Evolutionary conservation across 1,140 invertebrate species (phyloP).

Genomic region (Leptinotarsa defecta): DNA sequence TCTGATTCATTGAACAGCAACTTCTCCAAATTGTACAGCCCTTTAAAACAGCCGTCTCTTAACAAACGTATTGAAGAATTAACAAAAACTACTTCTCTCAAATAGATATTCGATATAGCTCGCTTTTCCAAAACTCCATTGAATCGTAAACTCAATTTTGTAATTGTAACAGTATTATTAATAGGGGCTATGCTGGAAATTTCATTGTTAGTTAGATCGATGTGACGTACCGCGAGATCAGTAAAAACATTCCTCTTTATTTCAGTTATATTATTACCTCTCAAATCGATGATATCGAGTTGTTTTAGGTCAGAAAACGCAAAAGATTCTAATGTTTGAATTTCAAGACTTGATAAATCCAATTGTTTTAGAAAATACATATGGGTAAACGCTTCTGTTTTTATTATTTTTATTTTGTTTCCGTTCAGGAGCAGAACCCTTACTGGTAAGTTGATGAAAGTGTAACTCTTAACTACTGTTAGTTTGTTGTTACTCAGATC

Average conservation of each 20-base stretch:
- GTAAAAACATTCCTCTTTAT: conserved; percentile 7
- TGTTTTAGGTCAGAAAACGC: neutral
- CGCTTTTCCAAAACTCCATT: conserved; percentile 4
- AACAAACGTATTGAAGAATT: neutral
- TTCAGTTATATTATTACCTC: neutral
- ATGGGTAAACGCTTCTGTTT: neutral
- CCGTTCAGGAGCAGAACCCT: neutral
- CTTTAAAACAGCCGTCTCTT: neutral
- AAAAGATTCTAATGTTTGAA: neutral
- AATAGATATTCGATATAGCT: neutral
- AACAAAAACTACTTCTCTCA: conserved; percentile 2
- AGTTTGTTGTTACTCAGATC: conserved; percentile 10
- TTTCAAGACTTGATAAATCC: neutral
- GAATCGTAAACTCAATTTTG: neutral
- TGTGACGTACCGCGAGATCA: neutral
- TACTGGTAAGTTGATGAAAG: neutral
- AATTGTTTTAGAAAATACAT: neutral
- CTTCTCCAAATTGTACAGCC: neutral
- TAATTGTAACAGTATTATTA: neutral
- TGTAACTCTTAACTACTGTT: conserved; percentile 1
- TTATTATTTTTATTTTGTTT: conserved; percentile 1
- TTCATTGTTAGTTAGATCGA: conserved; percentile 1
- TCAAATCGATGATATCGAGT: neutral
- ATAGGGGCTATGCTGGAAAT: neutral
- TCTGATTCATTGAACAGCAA: neutral